Conservation (phyloP, 2,888 invertebrate species). For the Agrotis exclamationis region DNA sequence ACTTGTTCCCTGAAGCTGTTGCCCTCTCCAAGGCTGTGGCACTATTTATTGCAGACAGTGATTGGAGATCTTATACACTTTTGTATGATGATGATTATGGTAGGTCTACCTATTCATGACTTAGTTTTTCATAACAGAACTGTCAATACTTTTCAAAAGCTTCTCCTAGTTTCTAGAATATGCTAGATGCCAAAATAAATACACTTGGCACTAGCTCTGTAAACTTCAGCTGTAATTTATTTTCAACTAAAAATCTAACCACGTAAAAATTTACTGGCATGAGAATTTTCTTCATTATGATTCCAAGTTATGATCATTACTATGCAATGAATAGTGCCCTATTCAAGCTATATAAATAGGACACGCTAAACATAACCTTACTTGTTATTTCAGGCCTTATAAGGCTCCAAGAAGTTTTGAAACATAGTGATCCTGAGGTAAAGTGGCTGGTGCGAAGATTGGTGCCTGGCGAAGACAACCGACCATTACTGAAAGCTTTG, state of each 20-base stretch:
- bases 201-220: not conserved
- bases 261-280: not conserved
- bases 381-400: constrained; percentile 90
- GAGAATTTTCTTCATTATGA: not conserved
- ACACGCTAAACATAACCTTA: not conserved
- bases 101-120: not conserved
- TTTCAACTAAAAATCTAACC: not conserved
- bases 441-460: constrained; percentile 93
- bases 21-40: constrained; percentile 93
- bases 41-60: constrained; percentile 93
- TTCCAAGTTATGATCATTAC: not conserved
- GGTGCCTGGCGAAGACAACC: constrained; percentile 88
- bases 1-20: constrained; percentile 94
- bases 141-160: not conserved
- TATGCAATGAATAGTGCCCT: not conserved
- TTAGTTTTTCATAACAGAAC: not conserved
- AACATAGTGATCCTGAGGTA: constrained; percentile 93
- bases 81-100: constrained; percentile 93
- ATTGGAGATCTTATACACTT: constrained; percentile 95
- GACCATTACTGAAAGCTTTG: constrained; percentile 94
- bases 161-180: not conserved
- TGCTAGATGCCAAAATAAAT: not conserved
- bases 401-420: constrained; percentile 95
- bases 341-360: not conserved
- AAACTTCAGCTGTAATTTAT: not conserved